These are phyloP conservation scores for Acanthiza pusilla DNA, from an alignment of 2,797 vertebrate species.

Conservation along the genomic window DNA sequence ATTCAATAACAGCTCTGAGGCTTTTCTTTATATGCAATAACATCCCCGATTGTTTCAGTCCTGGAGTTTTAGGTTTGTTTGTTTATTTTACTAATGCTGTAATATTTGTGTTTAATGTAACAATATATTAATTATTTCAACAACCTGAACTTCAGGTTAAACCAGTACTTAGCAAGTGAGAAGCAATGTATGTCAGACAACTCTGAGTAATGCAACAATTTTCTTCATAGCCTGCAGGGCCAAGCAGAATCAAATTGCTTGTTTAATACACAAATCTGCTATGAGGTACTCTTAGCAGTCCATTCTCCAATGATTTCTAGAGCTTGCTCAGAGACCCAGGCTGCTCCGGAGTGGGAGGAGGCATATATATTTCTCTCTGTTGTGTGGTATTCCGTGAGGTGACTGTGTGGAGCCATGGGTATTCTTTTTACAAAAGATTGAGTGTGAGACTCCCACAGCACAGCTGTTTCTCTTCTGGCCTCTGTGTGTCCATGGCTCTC, in stretches of 20 bases:
- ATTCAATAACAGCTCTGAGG: not conserved
- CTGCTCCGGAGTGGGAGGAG: not conserved
- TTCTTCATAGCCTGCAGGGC: not conserved
- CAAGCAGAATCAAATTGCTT: not conserved
- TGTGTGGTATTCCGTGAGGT: not conserved
- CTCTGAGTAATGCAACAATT: not conserved
- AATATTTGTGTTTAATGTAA: not conserved
- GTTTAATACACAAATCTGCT: not conserved
- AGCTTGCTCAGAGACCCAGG: not conserved
- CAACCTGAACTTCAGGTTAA: not conserved
- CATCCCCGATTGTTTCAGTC: not conserved
- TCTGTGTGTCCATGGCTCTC: not conserved
- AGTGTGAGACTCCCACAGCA: not conserved
- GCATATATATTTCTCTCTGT: not conserved
- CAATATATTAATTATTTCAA: not conserved
- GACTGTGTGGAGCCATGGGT: not conserved
- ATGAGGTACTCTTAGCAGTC: not conserved
- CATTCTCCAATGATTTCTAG: not conserved
- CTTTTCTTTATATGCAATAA: not conserved
- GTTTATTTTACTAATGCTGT: not conserved
- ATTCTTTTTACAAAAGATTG: rapidly evolving
- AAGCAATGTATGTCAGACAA: not conserved
- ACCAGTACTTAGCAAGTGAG: not conserved
- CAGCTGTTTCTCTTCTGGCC: not conserved
- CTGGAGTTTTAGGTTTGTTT: not conserved